Conservation (phyloP, 1,140 invertebrate species). For the Littorina saxatilis region DNA sequence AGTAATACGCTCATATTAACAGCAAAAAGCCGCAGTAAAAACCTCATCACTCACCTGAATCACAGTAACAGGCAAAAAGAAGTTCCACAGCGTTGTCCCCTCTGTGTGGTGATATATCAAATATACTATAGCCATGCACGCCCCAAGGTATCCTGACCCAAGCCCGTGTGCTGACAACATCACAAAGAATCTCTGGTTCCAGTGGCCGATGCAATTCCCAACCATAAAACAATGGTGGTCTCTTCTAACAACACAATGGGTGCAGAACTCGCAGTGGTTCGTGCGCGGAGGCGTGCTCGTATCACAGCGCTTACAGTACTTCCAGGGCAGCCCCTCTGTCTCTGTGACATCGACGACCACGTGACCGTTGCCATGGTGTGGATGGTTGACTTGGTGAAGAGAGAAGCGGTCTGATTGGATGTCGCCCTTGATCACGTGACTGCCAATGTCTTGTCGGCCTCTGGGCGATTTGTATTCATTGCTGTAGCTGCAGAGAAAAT, state of each 20-base stretch:
- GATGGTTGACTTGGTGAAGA: no score
- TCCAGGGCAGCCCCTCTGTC: slow-evolving; percentile 40
- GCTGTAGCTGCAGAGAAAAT: no score
- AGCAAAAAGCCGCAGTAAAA: no score
- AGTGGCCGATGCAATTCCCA: slow-evolving; percentile 91
- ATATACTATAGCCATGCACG: slow-evolving; percentile 44
- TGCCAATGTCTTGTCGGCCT: no score
- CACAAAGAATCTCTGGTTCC: slow-evolving; percentile 92
- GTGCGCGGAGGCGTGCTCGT: slow-evolving; percentile 52
- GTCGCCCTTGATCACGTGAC: no score
- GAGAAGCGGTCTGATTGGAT: no score
- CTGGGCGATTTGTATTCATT: no score
- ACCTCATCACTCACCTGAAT: background rate
- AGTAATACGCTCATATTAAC: no score
- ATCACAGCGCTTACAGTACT: slow-evolving; percentile 48
- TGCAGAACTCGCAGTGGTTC: slow-evolving; percentile 57
- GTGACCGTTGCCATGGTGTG: background rate
- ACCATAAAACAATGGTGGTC: slow-evolving; percentile 97
- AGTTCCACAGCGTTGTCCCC: slow-evolving; percentile 31
- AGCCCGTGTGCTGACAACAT: slow-evolving; percentile 85
- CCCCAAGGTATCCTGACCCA: slow-evolving; percentile 36
- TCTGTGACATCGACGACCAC: slow-evolving; percentile 13
- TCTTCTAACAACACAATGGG: slow-evolving; percentile 88
- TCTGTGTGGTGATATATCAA: slow-evolving; percentile 36
- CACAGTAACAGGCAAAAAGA: slow-evolving; percentile 3